Evolutionary conservation across 2,113 vertebrate genomes (phyloP), one percentile per base, ranked within the genome.

Genomic region (Rhizomys pruinosus): DNA sequence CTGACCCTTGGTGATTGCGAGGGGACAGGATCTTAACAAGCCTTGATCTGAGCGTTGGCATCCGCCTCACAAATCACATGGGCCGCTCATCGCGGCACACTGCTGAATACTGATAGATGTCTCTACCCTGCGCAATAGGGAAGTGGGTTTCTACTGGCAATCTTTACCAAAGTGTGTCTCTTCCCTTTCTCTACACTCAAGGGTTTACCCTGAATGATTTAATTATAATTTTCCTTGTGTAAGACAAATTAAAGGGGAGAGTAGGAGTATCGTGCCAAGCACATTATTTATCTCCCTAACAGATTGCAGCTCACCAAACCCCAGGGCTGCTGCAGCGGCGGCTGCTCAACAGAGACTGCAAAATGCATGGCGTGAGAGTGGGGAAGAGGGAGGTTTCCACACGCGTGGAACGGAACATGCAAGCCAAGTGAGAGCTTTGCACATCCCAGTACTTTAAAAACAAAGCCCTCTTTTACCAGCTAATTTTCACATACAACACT

Each of bases 211-310:
- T 98, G 98, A 99, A 99, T 99, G 98, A 99, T 99, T 99, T 99
- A 99, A 99, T 99, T 99, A 99, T 98, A 98, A 98, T 98, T 99
- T 99, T 98, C 98, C 98, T 98, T 97, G 98, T 99, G 98, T 98
- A 98, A 99, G 98, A 99, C 98, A 99, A 99, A 99, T 99, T 98
- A 99, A 99, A 99, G 98, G 98, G 98, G 98, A 98, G 98, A 98
- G 98, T 98, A 98, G 98, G 98, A 98, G 98, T 98, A 98, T 98
- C 97, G 98, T 98, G 98, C 98, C 98, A 99, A 99, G 98, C 98
- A 98, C 99, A 99, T 99, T 98, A 99, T 99, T 99, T 99, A 99
- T 99, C 99, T 99, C 98, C 98, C 98, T 98, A 99, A 99, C 99
- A 99, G 98, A 99, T 98, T 99, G 99, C 98, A 98, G 97, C 96